phyloP scores from a whole-genome alignment of 2,113 vertebrate species.

The Morone chrysops region DNA sequence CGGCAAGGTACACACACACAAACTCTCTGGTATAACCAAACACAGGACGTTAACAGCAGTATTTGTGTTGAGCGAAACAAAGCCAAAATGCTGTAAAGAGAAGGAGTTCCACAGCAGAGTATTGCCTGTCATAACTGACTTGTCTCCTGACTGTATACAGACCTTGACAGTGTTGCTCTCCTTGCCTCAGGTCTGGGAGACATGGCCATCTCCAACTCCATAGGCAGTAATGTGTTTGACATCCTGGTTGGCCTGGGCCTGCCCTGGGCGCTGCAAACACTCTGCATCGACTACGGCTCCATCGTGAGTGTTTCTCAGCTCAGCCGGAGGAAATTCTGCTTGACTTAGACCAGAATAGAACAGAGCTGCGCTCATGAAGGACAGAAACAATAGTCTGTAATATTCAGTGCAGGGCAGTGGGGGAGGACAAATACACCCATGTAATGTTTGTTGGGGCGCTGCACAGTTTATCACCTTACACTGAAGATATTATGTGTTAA shows the following conservation, averaged over 20 bases:
- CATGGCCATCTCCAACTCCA: constrained; percentile 98
- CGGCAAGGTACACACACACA: constrained; percentile 88
- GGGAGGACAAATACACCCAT: not conserved
- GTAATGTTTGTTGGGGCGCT: not conserved
- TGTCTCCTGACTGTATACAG: constrained; percentile 6
- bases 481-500: not conserved
- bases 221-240: constrained; percentile 96
- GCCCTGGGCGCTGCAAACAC: constrained; percentile 92
- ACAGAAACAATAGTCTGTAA: constrained; percentile 1
- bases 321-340: constrained; percentile 4
- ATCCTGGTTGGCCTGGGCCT: constrained; percentile 96
- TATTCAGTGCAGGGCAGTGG: not conserved
- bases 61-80: not conserved
- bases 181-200: constrained; percentile 90
- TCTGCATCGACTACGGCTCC: constrained; percentile 94
- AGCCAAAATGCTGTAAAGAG: not conserved
- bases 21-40: not conserved
- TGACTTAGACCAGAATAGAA: constrained; percentile 31
- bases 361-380: constrained; percentile 16
- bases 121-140: not conserved
- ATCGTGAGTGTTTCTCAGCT: constrained; percentile 83
- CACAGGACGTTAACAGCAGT: not conserved
- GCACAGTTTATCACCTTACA: not conserved
- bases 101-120: constrained; percentile 2
- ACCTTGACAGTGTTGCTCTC: constrained; percentile 48